Percentiles rank a stretch among this genome's conserved stretches.
These are phyloP conservation scores for Ianthella basta DNA, from an alignment of 37 sponge, comb jelly and placozoan species.

Conservation along the genomic window DNA sequence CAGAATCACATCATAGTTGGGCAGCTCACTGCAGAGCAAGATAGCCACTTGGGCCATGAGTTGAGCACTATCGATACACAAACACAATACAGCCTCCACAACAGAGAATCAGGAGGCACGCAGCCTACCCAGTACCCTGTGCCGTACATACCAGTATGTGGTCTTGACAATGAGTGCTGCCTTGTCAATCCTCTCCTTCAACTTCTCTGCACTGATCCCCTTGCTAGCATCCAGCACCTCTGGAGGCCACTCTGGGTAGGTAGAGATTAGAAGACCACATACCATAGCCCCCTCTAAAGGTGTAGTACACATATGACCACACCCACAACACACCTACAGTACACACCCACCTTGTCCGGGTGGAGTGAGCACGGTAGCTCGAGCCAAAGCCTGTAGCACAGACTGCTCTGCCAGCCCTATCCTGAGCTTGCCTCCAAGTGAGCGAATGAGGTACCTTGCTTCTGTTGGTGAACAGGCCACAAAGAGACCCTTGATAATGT, in stretches of 20 bases:
- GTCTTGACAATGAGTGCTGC: constrained; percentile 75
- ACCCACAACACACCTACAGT: constrained; percentile 21
- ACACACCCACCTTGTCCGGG: constrained; percentile 72
- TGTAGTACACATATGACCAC: background rate
- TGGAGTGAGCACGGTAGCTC: constrained; percentile 89
- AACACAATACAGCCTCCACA: background rate
- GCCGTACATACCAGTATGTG: constrained; percentile 70
- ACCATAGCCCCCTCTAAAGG: background rate
- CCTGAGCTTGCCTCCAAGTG: constrained; percentile 93
- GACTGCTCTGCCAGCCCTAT: constrained; percentile 98
- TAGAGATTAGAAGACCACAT: background rate
- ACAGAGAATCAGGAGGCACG: background rate
- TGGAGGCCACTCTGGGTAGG: constrained; percentile 42
- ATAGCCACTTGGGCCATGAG: background rate
- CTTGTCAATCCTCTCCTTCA: constrained; percentile 79
- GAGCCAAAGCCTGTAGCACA: constrained; percentile 88
- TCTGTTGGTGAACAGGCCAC: constrained; percentile 88
- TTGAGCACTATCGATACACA: background rate
- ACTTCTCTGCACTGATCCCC: constrained; percentile 53
- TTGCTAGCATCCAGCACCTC: constrained; percentile 65
- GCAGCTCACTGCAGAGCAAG: constrained; percentile 78
- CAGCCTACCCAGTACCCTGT: background rate
- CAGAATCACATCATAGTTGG: constrained; percentile 89
- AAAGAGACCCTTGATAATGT: constrained; percentile 86
- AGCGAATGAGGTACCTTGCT: constrained; percentile 89